These are phyloP conservation scores for Equus przewalskii DNA, from an alignment of 2,113 vertebrate genomes.

Conservation along the genomic window DNA sequence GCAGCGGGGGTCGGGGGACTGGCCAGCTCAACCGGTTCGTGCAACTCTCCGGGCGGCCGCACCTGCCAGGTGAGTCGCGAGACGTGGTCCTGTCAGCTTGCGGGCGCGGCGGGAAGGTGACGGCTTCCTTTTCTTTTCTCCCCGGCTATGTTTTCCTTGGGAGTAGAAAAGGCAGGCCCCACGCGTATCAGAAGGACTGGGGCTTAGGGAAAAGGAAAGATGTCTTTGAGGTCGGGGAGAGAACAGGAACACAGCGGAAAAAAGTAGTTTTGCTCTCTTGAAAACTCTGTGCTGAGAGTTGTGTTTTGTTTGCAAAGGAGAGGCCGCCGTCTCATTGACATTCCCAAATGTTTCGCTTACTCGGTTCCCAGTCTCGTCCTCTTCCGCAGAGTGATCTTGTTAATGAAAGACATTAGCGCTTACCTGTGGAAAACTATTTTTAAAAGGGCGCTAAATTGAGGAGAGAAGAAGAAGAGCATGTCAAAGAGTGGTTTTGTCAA, in stretches of 20 bases:
- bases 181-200: background rate
- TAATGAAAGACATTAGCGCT: constrained; percentile 57
- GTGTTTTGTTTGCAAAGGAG: constrained; percentile 47
- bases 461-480: constrained; percentile 34
- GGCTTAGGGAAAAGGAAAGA: constrained; percentile 47
- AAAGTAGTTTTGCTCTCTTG: constrained; percentile 9
- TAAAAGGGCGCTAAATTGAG: constrained; percentile 44
- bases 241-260: background rate
- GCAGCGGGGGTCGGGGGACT: constrained; percentile 73
- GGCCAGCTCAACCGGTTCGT: constrained; percentile 91
- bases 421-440: constrained; percentile 43
- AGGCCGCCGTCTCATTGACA: constrained; percentile 66
- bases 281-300: constrained; percentile 47
- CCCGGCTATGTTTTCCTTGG: constrained; percentile 7
- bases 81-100: background rate
- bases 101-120: constrained; percentile 24
- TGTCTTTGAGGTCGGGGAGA: constrained; percentile 72
- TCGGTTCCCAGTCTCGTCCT: background rate
- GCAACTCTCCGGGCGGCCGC: constrained; percentile 92
- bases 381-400: constrained; percentile 53
- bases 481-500: constrained; percentile 24
- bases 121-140: constrained; percentile 44
- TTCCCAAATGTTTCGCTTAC: constrained; percentile 44
- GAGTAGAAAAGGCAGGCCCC: constrained; percentile 61
- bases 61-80: constrained; percentile 91